Evolutionary conservation across 2,797 vertebrate genomes (phyloP).

Genomic region (Microctenopoma lineatum): DNA sequence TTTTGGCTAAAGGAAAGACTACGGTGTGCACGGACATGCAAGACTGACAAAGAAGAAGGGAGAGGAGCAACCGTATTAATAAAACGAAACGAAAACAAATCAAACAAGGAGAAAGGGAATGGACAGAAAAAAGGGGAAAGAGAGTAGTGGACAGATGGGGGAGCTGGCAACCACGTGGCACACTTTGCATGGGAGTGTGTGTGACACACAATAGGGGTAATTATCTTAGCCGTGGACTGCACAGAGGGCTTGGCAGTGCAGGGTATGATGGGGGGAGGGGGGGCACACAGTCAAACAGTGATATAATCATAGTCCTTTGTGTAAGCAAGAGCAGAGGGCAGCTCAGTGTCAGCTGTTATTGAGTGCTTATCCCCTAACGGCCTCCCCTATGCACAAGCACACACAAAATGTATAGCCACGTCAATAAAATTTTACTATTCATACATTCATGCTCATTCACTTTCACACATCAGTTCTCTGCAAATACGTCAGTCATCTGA

Average conservation of each 20-base stretch:
- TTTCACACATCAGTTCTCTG: slow-evolving; percentile 61
- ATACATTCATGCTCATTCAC: slow-evolving; percentile 58
- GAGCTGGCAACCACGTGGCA: slow-evolving; percentile 75
- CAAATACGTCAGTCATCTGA: slow-evolving; percentile 64
- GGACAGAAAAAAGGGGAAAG: slow-evolving; percentile 40
- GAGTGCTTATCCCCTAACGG: slow-evolving; percentile 84
- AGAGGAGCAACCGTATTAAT: slow-evolving; percentile 13
- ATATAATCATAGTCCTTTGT: slow-evolving; percentile 88
- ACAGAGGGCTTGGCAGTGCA: slow-evolving; percentile 78
- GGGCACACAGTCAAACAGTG: slow-evolving; percentile 84
- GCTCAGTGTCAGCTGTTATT: slow-evolving; percentile 87
- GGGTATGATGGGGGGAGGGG: slow-evolving; percentile 65
- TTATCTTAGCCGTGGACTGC: slow-evolving; percentile 83
- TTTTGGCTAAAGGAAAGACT: slow-evolving; percentile 25
- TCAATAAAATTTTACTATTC: slow-evolving; percentile 62
- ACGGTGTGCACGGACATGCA: slow-evolving; percentile 7
- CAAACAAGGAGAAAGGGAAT: slow-evolving; percentile 41
- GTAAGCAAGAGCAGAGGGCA: slow-evolving; percentile 83
- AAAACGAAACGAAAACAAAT: slow-evolving; percentile 57
- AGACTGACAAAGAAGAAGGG: slow-evolving; percentile 9
- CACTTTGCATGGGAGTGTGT: slow-evolving; percentile 70
- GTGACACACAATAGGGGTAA: slow-evolving; percentile 84
- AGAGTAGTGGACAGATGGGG: slow-evolving; percentile 72
- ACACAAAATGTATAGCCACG: slow-evolving; percentile 57
- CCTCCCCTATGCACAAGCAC: slow-evolving; percentile 66